Base-by-base conservation (phyloP, 2,113 vertebrate species). In the Lichenostomus cassidix region DNA sequence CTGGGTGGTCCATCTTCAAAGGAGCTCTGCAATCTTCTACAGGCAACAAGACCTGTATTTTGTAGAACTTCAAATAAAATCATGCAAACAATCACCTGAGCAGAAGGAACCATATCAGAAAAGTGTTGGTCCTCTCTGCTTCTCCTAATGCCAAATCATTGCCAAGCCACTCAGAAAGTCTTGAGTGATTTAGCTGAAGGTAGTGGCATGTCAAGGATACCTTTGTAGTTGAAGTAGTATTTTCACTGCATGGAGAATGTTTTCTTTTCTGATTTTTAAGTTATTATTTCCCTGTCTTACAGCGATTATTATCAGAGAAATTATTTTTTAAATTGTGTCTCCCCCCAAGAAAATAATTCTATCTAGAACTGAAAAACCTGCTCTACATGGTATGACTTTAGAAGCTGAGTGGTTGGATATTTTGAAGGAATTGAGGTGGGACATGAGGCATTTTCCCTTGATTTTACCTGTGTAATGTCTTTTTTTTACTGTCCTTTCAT, bases 281-380 rank as follows among this genome's bases (percentile, higher is more conserved):
- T 55, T 64, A 12, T 70, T 87, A 4, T 69, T 71, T 13, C 60
- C 12, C 15, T 85, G 3, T n/a, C 11, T 86, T 16, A 12, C 58
- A 25, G 17, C 0, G 0, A 7, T 44, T 41, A 7, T 63, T 63
- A 13, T 21, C 0, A 0, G 15, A 23, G 5, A 56, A 37, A 27
- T 65, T 2, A 7, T 12, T 56, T 41, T 60, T 85, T 1, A 4
- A 65, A 11, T 31, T 4, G 15, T 33, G 2, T 37, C 19, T 3
- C 2, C 2, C 5, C 4, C 1, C 2, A n/a, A 50, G 25, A 31
- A 52, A 24, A 39, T 3, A 44, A 44, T 18, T 4, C 11, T 14
- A 2, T 49, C 4, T 42, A 39, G 28, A 87, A 15, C 13, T 63
- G 6, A 28, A 9, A 69, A 24, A 53, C 11, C 28, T 53, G 6